Conservation (phyloP, 2,797 vertebrate species). For the Mustela erminea region DNA sequence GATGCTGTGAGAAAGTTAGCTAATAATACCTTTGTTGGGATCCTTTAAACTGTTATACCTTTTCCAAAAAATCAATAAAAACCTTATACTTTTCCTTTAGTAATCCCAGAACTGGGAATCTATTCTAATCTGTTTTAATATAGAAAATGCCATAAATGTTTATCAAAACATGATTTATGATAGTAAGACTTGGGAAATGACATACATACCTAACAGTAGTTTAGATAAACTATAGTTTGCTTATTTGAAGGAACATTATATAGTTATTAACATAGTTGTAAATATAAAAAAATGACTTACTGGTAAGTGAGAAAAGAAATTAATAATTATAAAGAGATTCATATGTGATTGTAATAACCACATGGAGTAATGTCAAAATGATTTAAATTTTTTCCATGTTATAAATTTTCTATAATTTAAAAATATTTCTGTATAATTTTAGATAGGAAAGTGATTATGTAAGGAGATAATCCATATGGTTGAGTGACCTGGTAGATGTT, state of each 20-base stretch:
- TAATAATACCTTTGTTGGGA: neutral
- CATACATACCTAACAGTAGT: neutral
- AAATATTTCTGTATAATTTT: neutral
- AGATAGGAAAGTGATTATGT: neutral
- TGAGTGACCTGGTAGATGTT: neutral
- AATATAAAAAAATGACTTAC: neutral
- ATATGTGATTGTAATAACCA: neutral
- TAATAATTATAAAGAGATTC: slow-evolving; percentile 9
- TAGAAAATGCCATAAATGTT: neutral
- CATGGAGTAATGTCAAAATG: neutral
- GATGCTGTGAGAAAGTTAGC: neutral
- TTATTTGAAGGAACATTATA: neutral
- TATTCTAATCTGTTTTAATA: neutral
- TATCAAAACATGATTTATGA: neutral
- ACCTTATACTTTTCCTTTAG: slow-evolving; percentile 32
- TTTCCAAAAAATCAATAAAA: neutral
- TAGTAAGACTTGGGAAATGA: neutral
- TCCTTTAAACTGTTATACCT: neutral
- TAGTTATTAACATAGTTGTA: slow-evolving; percentile 5
- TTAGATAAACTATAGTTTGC: neutral
- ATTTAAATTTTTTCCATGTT: neutral
- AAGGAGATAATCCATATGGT: neutral
- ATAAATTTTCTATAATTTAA: neutral
- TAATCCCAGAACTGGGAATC: neutral
- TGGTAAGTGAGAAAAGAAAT: neutral